phyloP scores from a whole-genome alignment of 2,888 invertebrate species.

The Nemotelus nigrinus region DNA sequence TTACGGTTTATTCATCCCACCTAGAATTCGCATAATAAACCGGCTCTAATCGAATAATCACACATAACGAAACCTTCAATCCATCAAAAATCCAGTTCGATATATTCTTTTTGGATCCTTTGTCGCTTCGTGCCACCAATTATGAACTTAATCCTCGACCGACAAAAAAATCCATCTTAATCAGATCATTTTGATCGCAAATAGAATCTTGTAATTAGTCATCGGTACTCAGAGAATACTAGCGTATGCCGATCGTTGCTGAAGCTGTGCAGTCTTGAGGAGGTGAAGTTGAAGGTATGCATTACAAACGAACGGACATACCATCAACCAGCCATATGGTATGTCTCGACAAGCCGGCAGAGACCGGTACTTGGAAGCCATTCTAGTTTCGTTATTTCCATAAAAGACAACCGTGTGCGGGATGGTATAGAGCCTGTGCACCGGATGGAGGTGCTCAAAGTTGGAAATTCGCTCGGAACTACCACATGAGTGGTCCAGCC shows the following conservation, averaged over 20 bases:
- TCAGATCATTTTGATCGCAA: conserved; percentile 32
- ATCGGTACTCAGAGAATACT: conserved; percentile 7
- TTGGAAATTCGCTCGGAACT: not conserved
- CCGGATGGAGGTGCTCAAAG: conserved; percentile 27
- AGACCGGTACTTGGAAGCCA: conserved; percentile 19
- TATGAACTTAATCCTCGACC: conserved; percentile 1
- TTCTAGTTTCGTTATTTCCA: conserved; percentile 1
- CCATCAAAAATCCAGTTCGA: conserved; percentile 13
- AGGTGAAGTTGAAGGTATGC: conserved; percentile 13
- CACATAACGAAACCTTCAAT: conserved; percentile 10
- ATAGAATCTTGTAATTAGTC: conserved; percentile 35
- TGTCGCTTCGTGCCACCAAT: conserved; percentile 10
- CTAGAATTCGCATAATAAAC: conserved; percentile 37
- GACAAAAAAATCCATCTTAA: conserved; percentile 14
- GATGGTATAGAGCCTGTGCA: not conserved
- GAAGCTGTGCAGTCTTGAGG: not conserved
- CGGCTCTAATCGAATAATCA: conserved; percentile 25
- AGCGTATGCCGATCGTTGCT: not conserved
- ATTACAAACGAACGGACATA: too few species aligned
- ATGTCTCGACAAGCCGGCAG: conserved; percentile 30
- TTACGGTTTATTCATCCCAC: not conserved
- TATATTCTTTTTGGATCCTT: not conserved
- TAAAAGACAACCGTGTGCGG: conserved; percentile 5
- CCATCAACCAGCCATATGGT: conserved; percentile 23
- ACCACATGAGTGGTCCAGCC: conserved; percentile 5